Base-by-base conservation (phyloP, 2,797 vertebrate genomes). In the Xenopus petersii region DNA sequence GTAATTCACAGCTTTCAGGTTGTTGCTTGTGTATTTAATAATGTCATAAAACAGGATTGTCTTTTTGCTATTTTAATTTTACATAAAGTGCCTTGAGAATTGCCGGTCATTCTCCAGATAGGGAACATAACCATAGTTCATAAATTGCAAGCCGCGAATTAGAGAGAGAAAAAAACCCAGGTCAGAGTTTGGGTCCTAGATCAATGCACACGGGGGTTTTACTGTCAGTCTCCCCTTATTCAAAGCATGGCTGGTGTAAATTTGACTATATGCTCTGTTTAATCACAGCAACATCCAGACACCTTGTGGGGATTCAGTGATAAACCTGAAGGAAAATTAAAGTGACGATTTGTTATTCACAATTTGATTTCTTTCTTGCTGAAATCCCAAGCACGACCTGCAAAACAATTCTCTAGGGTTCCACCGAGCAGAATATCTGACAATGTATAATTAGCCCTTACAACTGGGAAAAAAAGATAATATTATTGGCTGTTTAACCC, bases 271-370 rank as follows among this genome's bases (percentile, higher is more conserved):
- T 60, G 16, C 66, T 13, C 47, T 51, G 61, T 62, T 69, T 78
- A 69, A 78, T 78, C 65, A 59, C 76, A 69, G 76, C 42, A 42
- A 69, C 64, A 54, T 46, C 59, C 65, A 70, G 71, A 70, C 71
- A 79, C 77, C 77, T 79, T 79, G 62, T 65, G 71, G 71, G 76
- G 67, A 74, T 79, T 70, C 70, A 66, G 67, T 70, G 71, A 74
- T 70, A 74, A 70, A 65, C 71, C 46, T 66, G 64, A 66, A 60
- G 17, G 21, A 70, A 73, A 73, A 78, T 78, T 74, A 70, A 74
- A 79, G 54, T 62, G 71, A 65, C 67, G 70, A 12, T 10, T 47
- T 79, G 62, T 55, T 74, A 70, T 67, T 70, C 54, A 62, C 71
- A 73, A 70, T 73, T 42, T 70, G 36, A 48, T 69, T 72, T 48